These are phyloP conservation scores for Mirounga angustirostris DNA, from an alignment of 2,113 vertebrate genomes.

Conservation along the genomic window DNA sequence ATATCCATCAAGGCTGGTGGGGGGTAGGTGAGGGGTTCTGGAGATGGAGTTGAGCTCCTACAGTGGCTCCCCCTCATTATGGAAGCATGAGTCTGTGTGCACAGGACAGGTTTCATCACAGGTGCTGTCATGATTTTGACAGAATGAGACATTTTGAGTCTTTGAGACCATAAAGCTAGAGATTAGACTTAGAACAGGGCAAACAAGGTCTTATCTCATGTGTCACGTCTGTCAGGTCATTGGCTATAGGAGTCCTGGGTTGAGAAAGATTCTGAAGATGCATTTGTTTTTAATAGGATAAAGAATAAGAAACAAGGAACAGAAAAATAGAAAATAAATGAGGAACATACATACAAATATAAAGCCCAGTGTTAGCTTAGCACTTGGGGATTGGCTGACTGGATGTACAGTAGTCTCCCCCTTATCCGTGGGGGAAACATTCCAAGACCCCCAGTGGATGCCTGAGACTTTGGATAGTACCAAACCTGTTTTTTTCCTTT, in stretches of 20 bases:
- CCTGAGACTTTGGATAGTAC: neutral
- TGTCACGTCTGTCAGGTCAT: neutral
- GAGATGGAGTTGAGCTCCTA: neutral
- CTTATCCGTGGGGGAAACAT: neutral
- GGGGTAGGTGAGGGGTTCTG: neutral
- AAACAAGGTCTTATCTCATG: neutral
- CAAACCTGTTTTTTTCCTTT: neutral
- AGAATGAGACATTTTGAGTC: neutral
- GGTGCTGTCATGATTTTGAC: neutral
- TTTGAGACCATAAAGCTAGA: neutral
- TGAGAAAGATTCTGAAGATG: neutral
- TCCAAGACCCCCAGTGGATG: neutral
- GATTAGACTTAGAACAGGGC: neutral
- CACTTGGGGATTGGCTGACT: neutral
- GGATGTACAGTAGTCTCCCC: neutral
- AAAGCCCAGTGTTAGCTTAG: neutral
- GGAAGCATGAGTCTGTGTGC: neutral
- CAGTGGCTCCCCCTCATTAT: neutral
- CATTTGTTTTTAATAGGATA: neutral
- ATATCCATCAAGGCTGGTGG: neutral
- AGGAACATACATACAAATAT: neutral
- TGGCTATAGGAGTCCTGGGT: neutral
- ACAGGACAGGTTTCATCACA: neutral
- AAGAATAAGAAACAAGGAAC: neutral
- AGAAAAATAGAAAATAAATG: neutral